Evolutionary conservation across 2,888 invertebrate genomes (phyloP).

Genomic region (Leptinotarsa peninsularis): DNA sequence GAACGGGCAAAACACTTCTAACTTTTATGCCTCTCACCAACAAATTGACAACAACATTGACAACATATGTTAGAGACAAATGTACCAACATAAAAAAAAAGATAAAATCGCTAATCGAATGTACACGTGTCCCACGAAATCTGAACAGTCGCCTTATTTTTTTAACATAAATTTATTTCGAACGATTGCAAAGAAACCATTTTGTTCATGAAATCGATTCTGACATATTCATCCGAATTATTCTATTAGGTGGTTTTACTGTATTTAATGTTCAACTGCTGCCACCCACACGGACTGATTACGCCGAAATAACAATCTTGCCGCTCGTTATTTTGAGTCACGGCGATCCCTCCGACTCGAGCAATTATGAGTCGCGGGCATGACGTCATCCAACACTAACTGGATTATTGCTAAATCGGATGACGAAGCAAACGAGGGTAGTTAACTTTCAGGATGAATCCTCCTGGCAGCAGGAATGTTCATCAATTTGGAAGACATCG

Average conservation of each 20-base stretch:
- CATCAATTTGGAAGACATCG: background rate
- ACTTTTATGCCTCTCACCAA: no score
- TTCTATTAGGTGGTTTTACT: background rate
- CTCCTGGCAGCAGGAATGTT: background rate
- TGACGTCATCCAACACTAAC: constrained; percentile 23
- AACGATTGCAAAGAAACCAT: no score
- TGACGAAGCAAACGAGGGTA: constrained; percentile 20
- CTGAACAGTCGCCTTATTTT: no score
- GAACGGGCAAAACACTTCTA: no score
- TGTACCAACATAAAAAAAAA: no score
- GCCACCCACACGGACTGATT: background rate
- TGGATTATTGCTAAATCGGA: constrained; percentile 23
- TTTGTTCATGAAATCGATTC: background rate
- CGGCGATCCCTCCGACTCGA: constrained; percentile 1
- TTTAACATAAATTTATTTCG: no score
- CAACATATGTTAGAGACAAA: no score
- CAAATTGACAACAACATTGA: no score
- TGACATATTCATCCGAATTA: background rate
- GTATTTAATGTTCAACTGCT: background rate
- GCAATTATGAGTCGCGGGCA: constrained; percentile 13
- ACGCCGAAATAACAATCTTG: background rate
- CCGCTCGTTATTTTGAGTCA: constrained; percentile 5
- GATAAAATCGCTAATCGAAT: no score
- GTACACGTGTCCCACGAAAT: no score
- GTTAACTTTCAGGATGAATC: constrained; percentile 15